Percentiles rank a stretch among this genome's conserved stretches.
Evolutionary conservation across 2,113 vertebrate species (phyloP).

Genomic region (Festucalex cinctus): DNA sequence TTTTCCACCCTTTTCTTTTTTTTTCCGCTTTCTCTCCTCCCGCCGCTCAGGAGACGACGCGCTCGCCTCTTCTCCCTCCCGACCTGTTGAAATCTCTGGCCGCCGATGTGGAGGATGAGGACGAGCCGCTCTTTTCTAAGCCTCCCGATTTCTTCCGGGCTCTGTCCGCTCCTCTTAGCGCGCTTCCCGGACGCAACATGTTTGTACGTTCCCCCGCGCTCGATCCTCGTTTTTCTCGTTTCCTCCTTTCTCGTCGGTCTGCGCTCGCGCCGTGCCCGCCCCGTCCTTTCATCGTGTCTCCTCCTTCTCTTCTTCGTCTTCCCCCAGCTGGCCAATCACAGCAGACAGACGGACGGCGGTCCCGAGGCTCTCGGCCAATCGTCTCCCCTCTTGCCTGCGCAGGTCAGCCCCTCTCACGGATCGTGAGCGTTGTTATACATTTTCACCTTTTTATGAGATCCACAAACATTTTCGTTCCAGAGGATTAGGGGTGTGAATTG

Average conservation of each 20-base stretch:
- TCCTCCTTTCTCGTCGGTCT: neutral
- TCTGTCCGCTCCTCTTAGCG: constrained; percentile 91
- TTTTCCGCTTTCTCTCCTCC: constrained; percentile 2
- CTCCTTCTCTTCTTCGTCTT: constrained; percentile 5
- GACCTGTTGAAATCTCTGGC: constrained; percentile 99
- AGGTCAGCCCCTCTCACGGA: constrained; percentile 70
- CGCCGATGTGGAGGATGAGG: constrained; percentile 99
- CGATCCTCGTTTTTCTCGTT: no score
- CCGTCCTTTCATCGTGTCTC: neutral
- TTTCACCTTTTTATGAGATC: no score
- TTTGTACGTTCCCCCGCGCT: constrained; percentile 87
- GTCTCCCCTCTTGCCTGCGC: constrained; percentile 87
- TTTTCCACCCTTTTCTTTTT: constrained; percentile 45
- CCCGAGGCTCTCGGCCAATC: constrained; percentile 83
- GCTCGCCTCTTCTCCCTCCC: constrained; percentile 98
- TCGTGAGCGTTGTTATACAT: no score
- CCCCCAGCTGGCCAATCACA: constrained; percentile 77
- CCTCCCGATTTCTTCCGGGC: constrained; percentile 99
- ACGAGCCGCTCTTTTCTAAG: constrained; percentile 97
- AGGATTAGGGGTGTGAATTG: no score
- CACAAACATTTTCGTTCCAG: no score
- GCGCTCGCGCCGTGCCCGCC: neutral
- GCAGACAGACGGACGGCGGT: constrained; percentile 82
- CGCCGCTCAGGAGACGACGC: constrained; percentile 91
- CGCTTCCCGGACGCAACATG: constrained; percentile 95